These are phyloP conservation scores for Tragelaphus scriptus DNA, from an alignment of 2,113 vertebrate genomes.

Conservation along the genomic window DNA sequence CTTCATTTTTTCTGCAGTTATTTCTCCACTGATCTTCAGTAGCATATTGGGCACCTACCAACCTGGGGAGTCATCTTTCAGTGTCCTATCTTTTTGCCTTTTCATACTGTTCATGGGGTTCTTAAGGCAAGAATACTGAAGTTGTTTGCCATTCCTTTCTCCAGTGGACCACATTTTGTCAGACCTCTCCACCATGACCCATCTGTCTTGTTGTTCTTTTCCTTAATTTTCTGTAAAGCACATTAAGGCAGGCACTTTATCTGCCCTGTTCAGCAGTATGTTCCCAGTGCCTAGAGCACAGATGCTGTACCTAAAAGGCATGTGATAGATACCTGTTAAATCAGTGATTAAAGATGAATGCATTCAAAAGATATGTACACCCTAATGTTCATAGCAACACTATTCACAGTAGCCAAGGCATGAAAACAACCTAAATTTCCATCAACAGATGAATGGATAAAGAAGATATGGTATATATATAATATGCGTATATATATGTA, in stretches of 20 bases:
- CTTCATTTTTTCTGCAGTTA: background rate
- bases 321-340: background rate
- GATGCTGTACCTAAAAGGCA: background rate
- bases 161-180: background rate
- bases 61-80: background rate
- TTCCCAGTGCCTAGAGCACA: background rate
- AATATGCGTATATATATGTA: background rate
- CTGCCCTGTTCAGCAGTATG: background rate
- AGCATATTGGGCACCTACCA: background rate
- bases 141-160: background rate
- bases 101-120: background rate
- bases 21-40: background rate
- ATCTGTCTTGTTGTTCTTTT: background rate
- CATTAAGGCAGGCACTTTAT: background rate
- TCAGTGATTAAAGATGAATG: background rate
- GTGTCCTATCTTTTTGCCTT: background rate
- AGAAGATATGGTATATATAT: background rate
- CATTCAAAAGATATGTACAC: background rate
- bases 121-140: background rate
- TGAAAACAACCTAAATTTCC: background rate
- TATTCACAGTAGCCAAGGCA: background rate
- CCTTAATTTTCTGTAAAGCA: background rate
- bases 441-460: background rate
- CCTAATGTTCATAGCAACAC: background rate
- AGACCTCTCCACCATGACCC: background rate